Evolutionary conservation across 2,113 vertebrate species (phyloP).

Genomic region (Ornithorhynchus anatinus): DNA sequence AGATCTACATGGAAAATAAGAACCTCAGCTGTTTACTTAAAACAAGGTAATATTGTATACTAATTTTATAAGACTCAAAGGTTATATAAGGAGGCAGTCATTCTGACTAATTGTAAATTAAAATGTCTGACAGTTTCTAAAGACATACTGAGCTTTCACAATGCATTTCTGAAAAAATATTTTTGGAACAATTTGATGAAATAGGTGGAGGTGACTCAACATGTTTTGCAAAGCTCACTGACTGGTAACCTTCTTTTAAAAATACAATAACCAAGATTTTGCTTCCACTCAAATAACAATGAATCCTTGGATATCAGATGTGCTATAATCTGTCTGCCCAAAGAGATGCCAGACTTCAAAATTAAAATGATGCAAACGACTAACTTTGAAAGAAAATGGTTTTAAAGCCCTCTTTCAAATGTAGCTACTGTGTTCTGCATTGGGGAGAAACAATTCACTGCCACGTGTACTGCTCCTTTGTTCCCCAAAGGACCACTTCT

Average conservation of each 20-base stretch:
- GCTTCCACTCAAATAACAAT: neutral
- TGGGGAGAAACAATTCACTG: conserved; percentile 44
- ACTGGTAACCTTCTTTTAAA: neutral
- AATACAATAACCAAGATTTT: neutral
- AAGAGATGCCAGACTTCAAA: conserved; percentile 58
- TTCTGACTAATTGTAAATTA: neutral
- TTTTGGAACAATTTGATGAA: neutral
- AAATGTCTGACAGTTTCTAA: neutral
- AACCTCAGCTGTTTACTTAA: conserved; percentile 9
- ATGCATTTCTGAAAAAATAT: neutral
- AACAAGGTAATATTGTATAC: conserved; percentile 21
- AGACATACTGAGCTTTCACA: neutral
- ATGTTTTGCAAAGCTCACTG: neutral
- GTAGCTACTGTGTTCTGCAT: conserved; percentile 36
- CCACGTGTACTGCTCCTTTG: conserved; percentile 10
- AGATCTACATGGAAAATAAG: conserved; percentile 6
- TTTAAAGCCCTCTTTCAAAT: conserved; percentile 48
- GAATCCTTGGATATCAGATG: conserved; percentile 25
- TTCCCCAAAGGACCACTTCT: conserved; percentile 39
- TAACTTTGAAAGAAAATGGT: conserved; percentile 14
- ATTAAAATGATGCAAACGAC: conserved; percentile 32
- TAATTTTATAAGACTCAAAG: conserved; percentile 1
- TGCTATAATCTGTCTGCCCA: conserved; percentile 42
- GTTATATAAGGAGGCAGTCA: neutral
- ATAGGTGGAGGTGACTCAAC: neutral